Percentiles rank a stretch among this genome's conserved stretches.
Evolutionary conservation across 2,797 vertebrate genomes (phyloP).

Genomic region (Arrhamphus sclerolepis): DNA sequence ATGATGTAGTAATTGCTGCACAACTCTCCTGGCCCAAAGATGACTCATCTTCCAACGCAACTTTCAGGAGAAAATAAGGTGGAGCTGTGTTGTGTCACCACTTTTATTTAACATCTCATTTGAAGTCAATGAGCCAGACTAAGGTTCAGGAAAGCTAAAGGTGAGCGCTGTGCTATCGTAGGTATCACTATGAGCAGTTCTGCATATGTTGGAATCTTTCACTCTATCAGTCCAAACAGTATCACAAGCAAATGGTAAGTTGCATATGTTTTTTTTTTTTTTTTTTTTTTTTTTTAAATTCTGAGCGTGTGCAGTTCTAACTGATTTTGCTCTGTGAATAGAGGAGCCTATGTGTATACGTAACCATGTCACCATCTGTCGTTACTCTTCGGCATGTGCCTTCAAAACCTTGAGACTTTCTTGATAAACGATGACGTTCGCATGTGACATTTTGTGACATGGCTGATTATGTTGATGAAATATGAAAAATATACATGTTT

Average conservation of each 20-base stretch:
- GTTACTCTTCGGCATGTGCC: no score
- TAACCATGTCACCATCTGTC: no score
- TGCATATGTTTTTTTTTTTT: no score
- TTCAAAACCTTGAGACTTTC: no score
- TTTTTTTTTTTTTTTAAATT: slow-evolving; percentile 28
- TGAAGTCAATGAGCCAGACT: slow-evolving; percentile 45
- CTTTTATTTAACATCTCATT: slow-evolving; percentile 56
- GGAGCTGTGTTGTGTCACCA: slow-evolving; percentile 18
- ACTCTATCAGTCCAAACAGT: slow-evolving; percentile 3
- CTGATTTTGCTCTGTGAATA: no score
- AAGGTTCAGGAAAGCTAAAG: slow-evolving; percentile 17
- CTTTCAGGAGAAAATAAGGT: slow-evolving; percentile 27
- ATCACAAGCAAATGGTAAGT: slow-evolving; percentile 12
- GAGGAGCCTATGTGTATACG: no score
- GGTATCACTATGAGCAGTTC: slow-evolving; percentile 20
- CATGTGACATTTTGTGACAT: no score
- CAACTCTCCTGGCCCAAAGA: slow-evolving; percentile 32
- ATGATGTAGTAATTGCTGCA: slow-evolving; percentile 46
- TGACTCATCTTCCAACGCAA: slow-evolving; percentile 44
- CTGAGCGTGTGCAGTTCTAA: slow-evolving; percentile 8
- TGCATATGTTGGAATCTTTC: slow-evolving; percentile 37
- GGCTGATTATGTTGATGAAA: no score
- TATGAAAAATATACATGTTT: no score
- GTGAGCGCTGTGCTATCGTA: not conserved
- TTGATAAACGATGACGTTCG: no score